phyloP scores from a whole-genome alignment of 2,797 vertebrate species.

The Anniella stebbinsi region DNA sequence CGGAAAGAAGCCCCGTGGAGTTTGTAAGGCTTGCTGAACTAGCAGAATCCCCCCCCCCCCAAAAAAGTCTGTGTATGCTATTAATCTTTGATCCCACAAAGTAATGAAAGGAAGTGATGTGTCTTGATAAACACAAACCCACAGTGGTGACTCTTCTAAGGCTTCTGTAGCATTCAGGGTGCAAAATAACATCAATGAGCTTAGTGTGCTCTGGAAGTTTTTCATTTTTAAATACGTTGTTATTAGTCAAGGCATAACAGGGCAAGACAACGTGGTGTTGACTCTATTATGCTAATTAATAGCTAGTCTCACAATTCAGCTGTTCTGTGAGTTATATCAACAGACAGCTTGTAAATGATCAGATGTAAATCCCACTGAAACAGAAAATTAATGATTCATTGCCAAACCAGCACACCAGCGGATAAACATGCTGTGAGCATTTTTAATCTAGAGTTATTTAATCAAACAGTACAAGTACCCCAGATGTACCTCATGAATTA shows the following conservation, averaged over 20 bases:
- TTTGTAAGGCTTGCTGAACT: slow-evolving; percentile 7
- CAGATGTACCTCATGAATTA: slow-evolving; percentile 81
- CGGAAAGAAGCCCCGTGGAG: slow-evolving; percentile 1
- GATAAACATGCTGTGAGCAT: slow-evolving; percentile 77
- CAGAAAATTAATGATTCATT: slow-evolving; percentile 79
- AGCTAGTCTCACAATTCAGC: slow-evolving; percentile 70
- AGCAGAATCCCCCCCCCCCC: background rate
- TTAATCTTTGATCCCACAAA: slow-evolving; percentile 39
- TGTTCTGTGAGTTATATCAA: slow-evolving; percentile 67
- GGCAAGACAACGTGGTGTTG: slow-evolving; percentile 67
- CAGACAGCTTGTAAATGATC: slow-evolving; percentile 74
- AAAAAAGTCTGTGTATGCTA: background rate
- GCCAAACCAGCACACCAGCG: slow-evolving; percentile 66
- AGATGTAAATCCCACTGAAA: slow-evolving; percentile 74
- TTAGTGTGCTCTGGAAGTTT: slow-evolving; percentile 44
- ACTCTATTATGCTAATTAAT: slow-evolving; percentile 75
- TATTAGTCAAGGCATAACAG: slow-evolving; percentile 71
- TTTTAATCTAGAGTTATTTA: slow-evolving; percentile 81
- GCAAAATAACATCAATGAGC: slow-evolving; percentile 43
- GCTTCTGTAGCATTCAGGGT: slow-evolving; percentile 46
- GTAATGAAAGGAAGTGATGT: slow-evolving; percentile 27
- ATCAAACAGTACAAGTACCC: slow-evolving; percentile 77
- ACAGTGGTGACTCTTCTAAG: slow-evolving; percentile 29
- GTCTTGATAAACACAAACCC: background rate
- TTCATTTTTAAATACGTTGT: slow-evolving; percentile 55